Percentiles rank a stretch among this genome's conserved stretches.
phyloP scores from a whole-genome alignment of 2,113 vertebrate genomes.

The Myocastor coypus region DNA sequence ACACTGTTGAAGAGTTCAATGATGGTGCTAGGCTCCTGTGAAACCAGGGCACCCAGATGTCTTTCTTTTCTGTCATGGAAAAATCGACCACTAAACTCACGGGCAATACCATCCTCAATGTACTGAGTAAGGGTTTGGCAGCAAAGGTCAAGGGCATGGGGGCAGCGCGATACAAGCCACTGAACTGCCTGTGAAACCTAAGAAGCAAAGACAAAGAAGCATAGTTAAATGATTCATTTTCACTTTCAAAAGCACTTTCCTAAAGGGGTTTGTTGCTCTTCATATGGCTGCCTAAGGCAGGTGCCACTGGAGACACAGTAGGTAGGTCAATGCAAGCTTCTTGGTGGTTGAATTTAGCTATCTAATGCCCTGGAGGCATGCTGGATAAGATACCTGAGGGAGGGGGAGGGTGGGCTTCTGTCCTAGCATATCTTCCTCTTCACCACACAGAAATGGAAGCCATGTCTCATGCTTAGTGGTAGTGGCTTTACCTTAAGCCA shows the following conservation, averaged over 20 bases:
- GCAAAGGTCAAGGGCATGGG: conserved; percentile 86
- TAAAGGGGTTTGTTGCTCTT: background rate
- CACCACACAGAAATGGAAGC: background rate
- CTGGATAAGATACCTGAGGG: background rate
- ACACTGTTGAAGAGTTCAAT: conserved; percentile 93
- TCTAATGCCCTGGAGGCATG: background rate
- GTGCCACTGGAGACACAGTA: accelerated
- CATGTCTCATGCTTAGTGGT: accelerated
- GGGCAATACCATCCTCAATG: conserved; percentile 90
- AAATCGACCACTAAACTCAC: conserved; percentile 91
- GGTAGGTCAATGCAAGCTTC: background rate
- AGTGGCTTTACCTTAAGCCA: accelerated
- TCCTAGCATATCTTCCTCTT: background rate
- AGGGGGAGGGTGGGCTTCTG: background rate
- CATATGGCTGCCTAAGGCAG: background rate
- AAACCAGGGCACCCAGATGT: conserved; percentile 81
- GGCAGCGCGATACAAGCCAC: conserved; percentile 91
- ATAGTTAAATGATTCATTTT: background rate
- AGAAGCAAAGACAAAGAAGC: background rate
- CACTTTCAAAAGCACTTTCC: background rate
- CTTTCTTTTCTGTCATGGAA: conserved; percentile 89
- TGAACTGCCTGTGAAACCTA: conserved; percentile 90
- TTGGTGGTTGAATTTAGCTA: background rate
- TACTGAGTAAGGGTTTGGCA: conserved; percentile 93
- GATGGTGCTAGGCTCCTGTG: conserved; percentile 90